Base-by-base conservation (phyloP, 2,113 vertebrate species). In the Ophiodon elongatus region DNA sequence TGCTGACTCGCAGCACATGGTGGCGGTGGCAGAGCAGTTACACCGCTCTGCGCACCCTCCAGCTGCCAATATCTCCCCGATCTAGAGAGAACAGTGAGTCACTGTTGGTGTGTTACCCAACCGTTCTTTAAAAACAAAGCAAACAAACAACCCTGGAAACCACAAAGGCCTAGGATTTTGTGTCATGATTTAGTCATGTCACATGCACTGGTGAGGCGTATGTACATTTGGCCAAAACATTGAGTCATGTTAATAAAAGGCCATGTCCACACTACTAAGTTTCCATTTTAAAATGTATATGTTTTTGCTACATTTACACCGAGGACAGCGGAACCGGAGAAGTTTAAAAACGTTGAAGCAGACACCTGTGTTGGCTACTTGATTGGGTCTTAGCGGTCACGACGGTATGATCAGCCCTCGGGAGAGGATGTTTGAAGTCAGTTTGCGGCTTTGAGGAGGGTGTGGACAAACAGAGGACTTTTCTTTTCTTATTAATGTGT, bases 41-140 rank as follows among this genome's bases (percentile, higher is more conserved):
- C 73, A 90, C 23, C 1, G 62, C 60, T 82, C 27, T 14, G 69
- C 87, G 76, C 91, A 91, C 67, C 83, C 85, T 43, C 84, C 76
- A 57, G 57, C 23, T 79, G 76, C 83, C 4, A 17, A 65, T 37
- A 47, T 45, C 25, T 65, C 90, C 27, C 76, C 76, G 4, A 76
- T 25, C 72, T 88, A 72, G 35, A 80, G 45, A 85, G 10, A 85
- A 83, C 47, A 80, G 37, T 87, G 88, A 90, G 79, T 92, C 90
- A 91, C 52, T 67, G 35, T 72, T 76, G 5, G 17, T n/a, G 57
- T 6, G 14, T 88, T 85, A 65, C 31, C 25, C 63, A 85, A 84
- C 59, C 52, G 62, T 83, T 77, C 27, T 19, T 9, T 43, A 54
- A 79, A 77, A 86, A 81, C n/a, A n/a, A 27, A 57, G 62, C 75